Evolutionary conservation across 2,113 vertebrate species (phyloP).

Genomic region (Saiga tatarica): DNA sequence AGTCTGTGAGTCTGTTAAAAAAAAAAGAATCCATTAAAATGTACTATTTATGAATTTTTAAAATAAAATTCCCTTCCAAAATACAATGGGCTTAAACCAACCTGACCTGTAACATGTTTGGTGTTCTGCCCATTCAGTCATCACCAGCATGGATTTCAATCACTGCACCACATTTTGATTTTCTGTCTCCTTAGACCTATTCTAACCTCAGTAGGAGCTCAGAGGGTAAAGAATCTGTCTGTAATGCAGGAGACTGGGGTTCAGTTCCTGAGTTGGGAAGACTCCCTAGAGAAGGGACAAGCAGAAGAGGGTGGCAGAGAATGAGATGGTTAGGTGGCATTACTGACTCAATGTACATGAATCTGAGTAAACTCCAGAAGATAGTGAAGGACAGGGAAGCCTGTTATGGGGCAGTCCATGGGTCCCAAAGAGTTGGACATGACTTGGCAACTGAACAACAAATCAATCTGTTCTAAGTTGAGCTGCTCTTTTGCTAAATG

Average conservation of each 20-base stretch:
- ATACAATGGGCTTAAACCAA: background rate
- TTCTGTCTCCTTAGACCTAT: background rate
- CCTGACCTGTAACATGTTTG: background rate
- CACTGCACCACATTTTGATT: background rate
- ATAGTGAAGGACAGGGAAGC: background rate
- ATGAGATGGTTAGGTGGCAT: background rate
- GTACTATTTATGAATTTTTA: background rate
- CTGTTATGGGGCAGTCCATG: background rate
- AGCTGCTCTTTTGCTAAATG: background rate
- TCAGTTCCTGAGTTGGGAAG: background rate
- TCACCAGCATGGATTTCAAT: background rate
- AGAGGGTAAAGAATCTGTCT: background rate
- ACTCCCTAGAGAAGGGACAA: background rate
- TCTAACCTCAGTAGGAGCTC: background rate
- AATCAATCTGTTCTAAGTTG: background rate
- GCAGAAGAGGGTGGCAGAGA: background rate
- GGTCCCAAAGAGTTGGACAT: background rate
- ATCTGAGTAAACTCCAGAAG: background rate
- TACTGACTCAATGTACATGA: background rate
- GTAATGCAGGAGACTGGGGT: background rate
- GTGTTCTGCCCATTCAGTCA: background rate
- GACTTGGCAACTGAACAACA: background rate
- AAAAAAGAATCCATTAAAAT: background rate
- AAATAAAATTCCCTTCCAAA: background rate
- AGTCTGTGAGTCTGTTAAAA: background rate